phyloP scores from a whole-genome alignment of 2,113 vertebrate species.

The Merops nubicus region DNA sequence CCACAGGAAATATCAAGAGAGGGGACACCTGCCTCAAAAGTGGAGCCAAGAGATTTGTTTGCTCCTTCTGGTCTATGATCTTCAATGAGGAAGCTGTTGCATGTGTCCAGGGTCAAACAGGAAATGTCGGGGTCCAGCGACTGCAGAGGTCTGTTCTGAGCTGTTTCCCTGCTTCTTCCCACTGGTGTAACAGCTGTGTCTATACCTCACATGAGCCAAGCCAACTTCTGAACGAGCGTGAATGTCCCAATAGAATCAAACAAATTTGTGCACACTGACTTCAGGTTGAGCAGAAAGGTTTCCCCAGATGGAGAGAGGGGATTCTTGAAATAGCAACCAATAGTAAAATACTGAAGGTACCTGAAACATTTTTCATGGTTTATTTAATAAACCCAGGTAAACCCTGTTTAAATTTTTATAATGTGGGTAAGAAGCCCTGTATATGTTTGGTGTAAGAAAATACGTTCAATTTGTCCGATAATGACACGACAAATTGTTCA shows the following conservation, averaged over 20 bases:
- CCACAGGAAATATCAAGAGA: conserved; percentile 58
- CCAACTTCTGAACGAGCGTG: not conserved
- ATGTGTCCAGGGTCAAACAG: conserved; percentile 56
- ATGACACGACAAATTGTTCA: not conserved
- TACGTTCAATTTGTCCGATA: not conserved
- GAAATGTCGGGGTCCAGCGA: conserved; percentile 46
- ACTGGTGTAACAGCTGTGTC: conserved; percentile 32
- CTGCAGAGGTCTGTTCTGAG: conserved; percentile 8
- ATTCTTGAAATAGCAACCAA: not conserved
- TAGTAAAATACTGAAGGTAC: not conserved
- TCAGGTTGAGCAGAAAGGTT: not conserved
- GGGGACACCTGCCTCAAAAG: conserved; percentile 66
- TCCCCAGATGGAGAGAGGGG: not conserved
- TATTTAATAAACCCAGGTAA: not conserved
- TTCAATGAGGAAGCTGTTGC: conserved; percentile 45
- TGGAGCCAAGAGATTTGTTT: conserved; percentile 65
- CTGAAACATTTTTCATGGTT: not conserved
- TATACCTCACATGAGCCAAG: not conserved
- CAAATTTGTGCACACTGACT: not conserved
- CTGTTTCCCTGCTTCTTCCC: conserved; percentile 5
- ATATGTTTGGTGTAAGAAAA: not conserved
- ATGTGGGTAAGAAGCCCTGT: rapidly evolving
- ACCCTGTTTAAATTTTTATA: not conserved
- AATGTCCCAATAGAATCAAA: not conserved
- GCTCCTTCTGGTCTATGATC: conserved; percentile 59